A percentile compares a stretch with the other conserved stretches of the same genome.
These are phyloP conservation scores for Stigmatopora argus DNA, from an alignment of 2,113 vertebrate species.

Conservation along the genomic window DNA sequence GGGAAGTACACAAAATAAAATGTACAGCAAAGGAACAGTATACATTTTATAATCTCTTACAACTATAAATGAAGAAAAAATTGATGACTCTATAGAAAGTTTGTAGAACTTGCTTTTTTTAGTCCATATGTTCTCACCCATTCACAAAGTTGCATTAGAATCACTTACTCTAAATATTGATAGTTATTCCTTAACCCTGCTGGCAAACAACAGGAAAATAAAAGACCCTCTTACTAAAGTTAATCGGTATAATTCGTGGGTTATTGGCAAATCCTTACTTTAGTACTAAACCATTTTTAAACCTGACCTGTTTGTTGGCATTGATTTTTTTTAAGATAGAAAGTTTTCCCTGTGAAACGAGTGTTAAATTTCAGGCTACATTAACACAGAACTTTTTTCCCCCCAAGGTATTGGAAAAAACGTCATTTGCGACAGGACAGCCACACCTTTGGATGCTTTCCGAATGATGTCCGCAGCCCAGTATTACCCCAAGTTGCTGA, in stretches of 20 bases:
- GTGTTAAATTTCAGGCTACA: background rate
- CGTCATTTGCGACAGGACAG: constrained; percentile 93
- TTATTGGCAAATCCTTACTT: background rate
- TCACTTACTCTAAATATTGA: no score
- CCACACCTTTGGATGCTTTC: constrained; percentile 93
- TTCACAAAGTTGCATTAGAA: background rate
- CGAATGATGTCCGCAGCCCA: constrained; percentile 96
- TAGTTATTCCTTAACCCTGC: background rate
- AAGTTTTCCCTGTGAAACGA: background rate
- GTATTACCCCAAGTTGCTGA: constrained; percentile 98
- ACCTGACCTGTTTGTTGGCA: no score
- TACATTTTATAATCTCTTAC: no score
- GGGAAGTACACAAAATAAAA: no score
- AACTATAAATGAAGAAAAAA: background rate
- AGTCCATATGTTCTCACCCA: background rate
- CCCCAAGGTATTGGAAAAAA: constrained; percentile 92
- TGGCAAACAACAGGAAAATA: background rate
- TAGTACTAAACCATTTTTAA: background rate
- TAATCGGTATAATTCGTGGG: no score
- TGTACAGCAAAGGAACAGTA: no score
- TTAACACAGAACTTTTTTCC: background rate
- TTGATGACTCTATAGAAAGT: background rate
- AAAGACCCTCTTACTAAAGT: no score
- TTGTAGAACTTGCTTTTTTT: background rate
- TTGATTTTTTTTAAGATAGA: no score